phyloP scores from a whole-genome alignment of 2,888 invertebrate species.

The Drosophila subquinaria region DNA sequence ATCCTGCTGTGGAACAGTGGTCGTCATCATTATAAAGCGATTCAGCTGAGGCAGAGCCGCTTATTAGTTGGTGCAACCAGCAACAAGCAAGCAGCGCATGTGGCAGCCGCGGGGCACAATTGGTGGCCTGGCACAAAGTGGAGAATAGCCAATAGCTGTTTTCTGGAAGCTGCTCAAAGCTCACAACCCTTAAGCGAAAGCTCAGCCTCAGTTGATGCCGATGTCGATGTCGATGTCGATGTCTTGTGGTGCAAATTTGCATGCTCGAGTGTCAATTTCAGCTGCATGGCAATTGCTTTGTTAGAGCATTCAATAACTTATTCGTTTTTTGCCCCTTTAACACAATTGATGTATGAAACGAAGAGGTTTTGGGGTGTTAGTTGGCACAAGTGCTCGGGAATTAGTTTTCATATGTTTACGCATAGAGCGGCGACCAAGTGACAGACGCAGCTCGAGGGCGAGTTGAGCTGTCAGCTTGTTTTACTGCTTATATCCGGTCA shows the following conservation, averaged over 20 bases:
- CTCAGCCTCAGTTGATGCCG: not conserved
- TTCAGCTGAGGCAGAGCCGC: slow-evolving; percentile 39
- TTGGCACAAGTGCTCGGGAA: slow-evolving; percentile 47
- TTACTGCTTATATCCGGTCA: slow-evolving; percentile 77
- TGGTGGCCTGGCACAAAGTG: slow-evolving; percentile 60
- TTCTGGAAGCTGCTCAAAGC: slow-evolving; percentile 19
- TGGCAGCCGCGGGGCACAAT: slow-evolving; percentile 77
- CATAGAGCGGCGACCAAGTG: slow-evolving; percentile 28
- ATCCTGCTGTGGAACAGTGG: slow-evolving; percentile 37
- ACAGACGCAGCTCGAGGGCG: slow-evolving; percentile 32
- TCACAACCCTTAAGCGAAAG: slow-evolving; percentile 30
- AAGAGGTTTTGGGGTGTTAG: slow-evolving; percentile 1
- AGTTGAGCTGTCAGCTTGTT: slow-evolving; percentile 72
- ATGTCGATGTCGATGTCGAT: slow-evolving; percentile 41
- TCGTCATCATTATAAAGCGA: slow-evolving; percentile 54
- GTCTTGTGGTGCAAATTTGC: slow-evolving; percentile 69
- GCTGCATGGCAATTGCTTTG: slow-evolving; percentile 51
- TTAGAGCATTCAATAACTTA: slow-evolving; percentile 42
- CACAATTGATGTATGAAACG: slow-evolving; percentile 14
- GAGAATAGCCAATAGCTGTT: slow-evolving; percentile 22
- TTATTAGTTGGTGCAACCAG: slow-evolving; percentile 74
- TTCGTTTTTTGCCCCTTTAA: slow-evolving; percentile 34
- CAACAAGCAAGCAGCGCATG: slow-evolving; percentile 69
- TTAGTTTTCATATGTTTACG: slow-evolving; percentile 73
- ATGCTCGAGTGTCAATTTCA: slow-evolving; percentile 59